A percentile compares a stretch with the other conserved stretches of the same genome.
These are phyloP conservation scores for Phalacrocorax brasilianus DNA, from an alignment of 2,113 vertebrate genomes.

Conservation along the genomic window DNA sequence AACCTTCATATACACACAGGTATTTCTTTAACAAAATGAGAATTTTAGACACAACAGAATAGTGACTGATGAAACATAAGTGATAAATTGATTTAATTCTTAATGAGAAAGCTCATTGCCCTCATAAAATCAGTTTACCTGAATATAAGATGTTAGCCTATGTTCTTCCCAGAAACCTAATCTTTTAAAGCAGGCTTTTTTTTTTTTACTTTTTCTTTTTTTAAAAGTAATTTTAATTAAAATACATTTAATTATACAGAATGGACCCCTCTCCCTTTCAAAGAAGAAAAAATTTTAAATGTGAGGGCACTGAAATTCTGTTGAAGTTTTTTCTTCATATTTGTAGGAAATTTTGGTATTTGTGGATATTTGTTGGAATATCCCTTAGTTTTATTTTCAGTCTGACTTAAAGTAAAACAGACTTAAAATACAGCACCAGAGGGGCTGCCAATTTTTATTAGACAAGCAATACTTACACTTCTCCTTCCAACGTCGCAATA, in stretches of 20 bases:
- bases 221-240: slow-evolving; percentile 4
- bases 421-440: neutral
- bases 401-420: neutral
- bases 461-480: neutral
- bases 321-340: neutral
- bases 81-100: slow-evolving; percentile 67
- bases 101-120: slow-evolving; percentile 60
- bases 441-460: neutral
- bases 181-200: neutral
- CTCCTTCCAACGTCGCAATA: neutral
- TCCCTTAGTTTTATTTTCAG: neutral
- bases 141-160: slow-evolving; percentile 39
- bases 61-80: slow-evolving; percentile 31
- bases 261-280: neutral
- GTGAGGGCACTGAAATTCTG: neutral
- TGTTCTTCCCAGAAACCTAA: slow-evolving; percentile 42
- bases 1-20: slow-evolving; percentile 16
- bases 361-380: neutral
- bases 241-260: slow-evolving; percentile 17
- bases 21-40: slow-evolving; percentile 16
- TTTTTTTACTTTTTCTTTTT: neutral
- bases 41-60: slow-evolving; percentile 26
- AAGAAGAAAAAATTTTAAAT: neutral
- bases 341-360: neutral
- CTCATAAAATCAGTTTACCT: slow-evolving; percentile 55